A percentile compares a stretch with the other conserved stretches of the same genome.
phyloP scores from a whole-genome alignment of 1,140 invertebrate genomes.

The Subanguina moxae region DNA sequence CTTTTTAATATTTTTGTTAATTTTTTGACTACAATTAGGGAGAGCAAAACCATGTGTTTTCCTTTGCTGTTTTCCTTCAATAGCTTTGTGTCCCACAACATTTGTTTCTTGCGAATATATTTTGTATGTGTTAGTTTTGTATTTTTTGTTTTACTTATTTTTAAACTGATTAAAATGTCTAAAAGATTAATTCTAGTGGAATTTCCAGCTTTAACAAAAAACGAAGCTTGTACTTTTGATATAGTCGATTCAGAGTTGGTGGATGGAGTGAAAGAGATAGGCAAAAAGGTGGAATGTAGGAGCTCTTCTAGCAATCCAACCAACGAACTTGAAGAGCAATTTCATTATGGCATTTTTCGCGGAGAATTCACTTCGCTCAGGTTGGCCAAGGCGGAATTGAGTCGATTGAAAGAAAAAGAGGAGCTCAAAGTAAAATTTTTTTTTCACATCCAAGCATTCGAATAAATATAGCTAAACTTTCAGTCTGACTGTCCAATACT shows the following conservation, averaged over 20 bases:
- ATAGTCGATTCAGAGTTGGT: not conserved
- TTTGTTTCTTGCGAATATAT: too few species aligned
- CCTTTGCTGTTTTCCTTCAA: too few species aligned
- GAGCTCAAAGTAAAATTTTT: not conserved
- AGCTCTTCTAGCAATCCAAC: not conserved
- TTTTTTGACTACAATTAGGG: too few species aligned
- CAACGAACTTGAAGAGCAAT: not conserved
- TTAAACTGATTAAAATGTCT: not conserved
- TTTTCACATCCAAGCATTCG: not conserved
- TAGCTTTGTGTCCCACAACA: too few species aligned
- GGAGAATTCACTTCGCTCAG: conserved; percentile 3
- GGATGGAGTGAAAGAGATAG: not conserved
- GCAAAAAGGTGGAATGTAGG: not conserved
- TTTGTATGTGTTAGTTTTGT: too few species aligned
- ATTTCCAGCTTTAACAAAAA: not conserved
- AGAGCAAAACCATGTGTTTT: too few species aligned
- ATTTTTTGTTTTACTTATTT: too few species aligned
- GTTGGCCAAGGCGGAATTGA: not conserved
- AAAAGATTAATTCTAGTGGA: conserved; percentile 4
- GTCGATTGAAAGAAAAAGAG: not conserved
- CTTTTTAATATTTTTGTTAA: too few species aligned
- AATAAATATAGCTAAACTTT: not conserved
- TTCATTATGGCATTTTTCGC: not conserved
- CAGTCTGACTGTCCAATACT: not conserved
- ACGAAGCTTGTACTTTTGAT: not conserved